Percentiles rank a stretch among this genome's conserved stretches.
Evolutionary conservation across 2,113 vertebrate species (phyloP).

Genomic region (Rhinoderma darwinii): DNA sequence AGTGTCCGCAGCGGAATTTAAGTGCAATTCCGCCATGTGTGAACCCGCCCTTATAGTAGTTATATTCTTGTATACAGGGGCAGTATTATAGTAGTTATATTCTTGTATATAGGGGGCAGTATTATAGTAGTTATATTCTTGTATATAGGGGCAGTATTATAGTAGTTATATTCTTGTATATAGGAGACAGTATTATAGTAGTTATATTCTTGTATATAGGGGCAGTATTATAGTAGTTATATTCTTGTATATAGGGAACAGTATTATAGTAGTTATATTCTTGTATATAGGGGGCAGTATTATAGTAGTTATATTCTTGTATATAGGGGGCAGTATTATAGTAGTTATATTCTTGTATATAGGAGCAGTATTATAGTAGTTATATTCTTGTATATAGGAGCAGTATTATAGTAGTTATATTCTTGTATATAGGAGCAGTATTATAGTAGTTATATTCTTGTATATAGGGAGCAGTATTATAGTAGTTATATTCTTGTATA

Average conservation of each 20-base stretch:
- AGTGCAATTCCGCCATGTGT: too few species aligned
- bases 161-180: background rate
- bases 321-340: background rate
- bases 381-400: background rate
- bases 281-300: background rate
- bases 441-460: background rate
- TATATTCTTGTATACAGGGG: background rate
- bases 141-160: background rate
- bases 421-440: background rate
- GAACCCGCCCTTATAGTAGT: background rate
- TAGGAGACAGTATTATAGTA: conserved; percentile 1
- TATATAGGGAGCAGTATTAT: background rate
- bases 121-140: conserved; percentile 24
- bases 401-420: conserved; percentile 5
- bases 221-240: conserved; percentile 7
- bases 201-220: background rate
- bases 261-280: conserved; percentile 8
- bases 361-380: conserved; percentile 8
- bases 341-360: background rate
- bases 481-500: too few species aligned
- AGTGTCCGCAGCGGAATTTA: too few species aligned
- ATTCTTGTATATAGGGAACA: background rate
- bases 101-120: background rate
- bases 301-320: conserved; percentile 9
- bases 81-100: conserved; percentile 21